Percentiles rank a stretch among this genome's conserved stretches.
These are phyloP conservation scores for Drosophila infuscata DNA, from an alignment of 2,888 invertebrate genomes.

Conservation along the genomic window DNA sequence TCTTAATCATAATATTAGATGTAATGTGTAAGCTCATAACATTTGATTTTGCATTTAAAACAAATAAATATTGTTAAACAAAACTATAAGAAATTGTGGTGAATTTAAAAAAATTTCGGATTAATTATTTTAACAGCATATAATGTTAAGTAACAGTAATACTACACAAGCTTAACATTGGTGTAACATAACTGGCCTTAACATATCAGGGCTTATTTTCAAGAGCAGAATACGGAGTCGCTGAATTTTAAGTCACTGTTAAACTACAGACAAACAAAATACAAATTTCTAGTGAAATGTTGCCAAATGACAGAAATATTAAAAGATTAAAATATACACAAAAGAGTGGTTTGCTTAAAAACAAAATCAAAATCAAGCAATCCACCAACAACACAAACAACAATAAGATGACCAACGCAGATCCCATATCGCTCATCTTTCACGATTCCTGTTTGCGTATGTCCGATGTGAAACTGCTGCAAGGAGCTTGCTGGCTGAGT, in stretches of 20 bases:
- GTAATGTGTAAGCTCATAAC: constrained; percentile 46
- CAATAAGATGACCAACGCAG: constrained; percentile 77
- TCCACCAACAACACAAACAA: background rate
- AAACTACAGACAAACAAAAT: background rate
- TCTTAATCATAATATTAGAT: constrained; percentile 51
- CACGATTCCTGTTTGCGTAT: constrained; percentile 87
- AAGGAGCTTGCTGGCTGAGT: constrained; percentile 95
- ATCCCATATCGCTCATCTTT: constrained; percentile 90
- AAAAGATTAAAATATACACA: constrained; percentile 25
- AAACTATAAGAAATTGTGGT: background rate
- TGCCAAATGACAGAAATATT: constrained; percentile 48
- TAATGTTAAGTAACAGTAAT: background rate
- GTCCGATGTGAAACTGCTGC: constrained; percentile 92
- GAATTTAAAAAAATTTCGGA: background rate
- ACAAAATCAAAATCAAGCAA: constrained; percentile 18
- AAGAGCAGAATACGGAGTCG: constrained; percentile 8
- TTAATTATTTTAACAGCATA: background rate
- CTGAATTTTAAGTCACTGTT: background rate
- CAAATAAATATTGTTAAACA: constrained; percentile 24
- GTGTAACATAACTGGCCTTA: background rate
- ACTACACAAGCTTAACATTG: background rate
- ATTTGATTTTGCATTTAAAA: constrained; percentile 56
- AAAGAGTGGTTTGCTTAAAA: background rate
- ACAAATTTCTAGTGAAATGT: constrained; percentile 31
- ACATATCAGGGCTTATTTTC: constrained; percentile 16